phyloP scores from a whole-genome alignment of 2,113 vertebrate species.

The Barnardius zonarius region DNA sequence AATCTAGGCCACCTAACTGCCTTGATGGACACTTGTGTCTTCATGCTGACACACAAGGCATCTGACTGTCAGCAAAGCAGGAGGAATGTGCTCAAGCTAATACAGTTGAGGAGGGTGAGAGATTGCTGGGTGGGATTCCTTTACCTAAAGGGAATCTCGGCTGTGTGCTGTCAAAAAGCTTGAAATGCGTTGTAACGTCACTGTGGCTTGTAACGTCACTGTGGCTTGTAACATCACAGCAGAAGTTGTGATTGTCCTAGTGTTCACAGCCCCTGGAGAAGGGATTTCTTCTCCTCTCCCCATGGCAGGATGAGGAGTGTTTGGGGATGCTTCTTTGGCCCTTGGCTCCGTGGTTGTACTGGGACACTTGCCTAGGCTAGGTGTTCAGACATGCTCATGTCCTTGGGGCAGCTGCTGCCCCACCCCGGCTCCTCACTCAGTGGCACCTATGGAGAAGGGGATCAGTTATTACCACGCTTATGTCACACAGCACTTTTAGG shows the following conservation, averaged over 20 bases:
- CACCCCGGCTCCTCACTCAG: background rate
- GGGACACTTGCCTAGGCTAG: accelerated
- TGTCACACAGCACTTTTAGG: background rate
- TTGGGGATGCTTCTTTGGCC: background rate
- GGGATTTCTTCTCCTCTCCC: constrained; percentile 1
- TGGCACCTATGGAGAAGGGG: background rate
- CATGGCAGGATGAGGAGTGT: background rate
- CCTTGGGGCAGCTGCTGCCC: background rate
- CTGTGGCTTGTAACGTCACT: background rate
- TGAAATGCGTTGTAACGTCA: constrained; percentile 15
- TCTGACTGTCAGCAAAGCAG: background rate
- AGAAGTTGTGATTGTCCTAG: background rate
- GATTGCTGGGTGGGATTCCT: background rate
- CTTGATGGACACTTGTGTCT: background rate
- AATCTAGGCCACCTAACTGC: background rate
- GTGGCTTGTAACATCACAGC: background rate
- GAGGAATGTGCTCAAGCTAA: background rate
- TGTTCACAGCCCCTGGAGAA: background rate
- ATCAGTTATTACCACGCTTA: background rate
- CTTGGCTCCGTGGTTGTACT: background rate
- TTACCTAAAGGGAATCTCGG: background rate
- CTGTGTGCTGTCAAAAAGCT: constrained; percentile 8
- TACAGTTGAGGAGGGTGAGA: background rate
- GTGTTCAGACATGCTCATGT: accelerated
- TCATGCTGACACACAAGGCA: background rate